Conservation (phyloP, 2,113 vertebrate genomes). For the Hepsetus odoe region DNA sequence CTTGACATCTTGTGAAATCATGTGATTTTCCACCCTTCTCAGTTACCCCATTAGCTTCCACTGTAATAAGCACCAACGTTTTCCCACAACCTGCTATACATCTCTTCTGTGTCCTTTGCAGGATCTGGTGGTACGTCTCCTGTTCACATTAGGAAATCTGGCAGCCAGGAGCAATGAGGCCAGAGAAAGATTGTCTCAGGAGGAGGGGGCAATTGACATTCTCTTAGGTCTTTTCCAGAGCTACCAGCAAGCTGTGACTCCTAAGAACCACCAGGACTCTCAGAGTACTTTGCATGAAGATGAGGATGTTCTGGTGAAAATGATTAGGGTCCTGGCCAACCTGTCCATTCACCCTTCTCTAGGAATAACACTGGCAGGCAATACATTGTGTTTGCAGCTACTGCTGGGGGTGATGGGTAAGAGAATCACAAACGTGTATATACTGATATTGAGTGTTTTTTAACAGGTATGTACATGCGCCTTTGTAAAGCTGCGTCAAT, state of each 20-base stretch:
- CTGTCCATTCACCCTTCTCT: slow-evolving; percentile 81
- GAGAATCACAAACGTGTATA: slow-evolving; percentile 51
- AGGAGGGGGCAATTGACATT: slow-evolving; percentile 70
- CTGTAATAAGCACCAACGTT: neutral
- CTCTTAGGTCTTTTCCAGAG: slow-evolving; percentile 80
- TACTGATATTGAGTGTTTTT: neutral
- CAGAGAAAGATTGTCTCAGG: slow-evolving; percentile 77
- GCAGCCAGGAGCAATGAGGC: slow-evolving; percentile 80
- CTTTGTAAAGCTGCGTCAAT: slow-evolving; percentile 1
- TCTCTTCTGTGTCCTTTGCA: slow-evolving; percentile 53
- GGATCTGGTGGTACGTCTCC: slow-evolving; percentile 87
- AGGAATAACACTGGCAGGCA: slow-evolving; percentile 77
- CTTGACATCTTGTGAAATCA: slow-evolving; percentile 14
- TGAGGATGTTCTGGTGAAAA: slow-evolving; percentile 90
- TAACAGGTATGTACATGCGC: neutral
- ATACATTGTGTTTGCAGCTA: slow-evolving; percentile 72
- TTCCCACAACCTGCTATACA: neutral
- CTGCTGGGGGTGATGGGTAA: slow-evolving; percentile 85
- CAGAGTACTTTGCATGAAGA: slow-evolving; percentile 50
- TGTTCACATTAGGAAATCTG: slow-evolving; percentile 93
- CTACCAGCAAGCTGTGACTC: slow-evolving; percentile 71
- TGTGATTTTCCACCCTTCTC: slow-evolving; percentile 19
- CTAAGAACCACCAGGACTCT: neutral
- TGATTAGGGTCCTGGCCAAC: slow-evolving; percentile 90
- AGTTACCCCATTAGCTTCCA: neutral